Evolutionary conservation across 2,113 vertebrate genomes (phyloP), one percentile per base, ranked within the genome.

Genomic region (Pomatorhinus ruficollis): DNA sequence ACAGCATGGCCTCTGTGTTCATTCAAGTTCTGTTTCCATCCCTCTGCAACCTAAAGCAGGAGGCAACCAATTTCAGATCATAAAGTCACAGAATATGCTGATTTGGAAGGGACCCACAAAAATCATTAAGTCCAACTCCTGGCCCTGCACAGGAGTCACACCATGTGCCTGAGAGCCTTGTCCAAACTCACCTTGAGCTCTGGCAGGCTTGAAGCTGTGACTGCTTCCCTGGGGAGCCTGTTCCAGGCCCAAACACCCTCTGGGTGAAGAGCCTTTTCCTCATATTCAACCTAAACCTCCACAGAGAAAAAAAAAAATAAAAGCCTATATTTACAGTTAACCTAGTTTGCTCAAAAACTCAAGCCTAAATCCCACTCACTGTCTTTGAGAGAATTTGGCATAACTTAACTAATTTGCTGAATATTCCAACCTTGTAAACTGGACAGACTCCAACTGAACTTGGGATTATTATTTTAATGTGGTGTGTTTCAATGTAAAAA

Each of bases 1-100:
- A 75, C 28, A 59, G 44, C 23, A 27, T 0, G 0, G 39, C n/a
- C 53, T 27, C 44, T 3, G 1, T 2, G 0, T 52, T 78, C 42
- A 53, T 42, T n/a, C 27, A 25, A 50, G 10, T 50, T 54, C n/a
- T 24, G 12, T 49, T 75, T 15, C 28, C 71, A 44, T 50, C 15
- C 52, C 30, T 56, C 57, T 90, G 16, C 35, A 85, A 52, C 21
- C 52, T 39, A 49, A 85, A 79, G 27, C 22, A 54, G 44, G 23
- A 79, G 16, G 15, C n/a, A 88, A 54, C 5, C 24, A 21, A 59
- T 42, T 70, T 50, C 47, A 66, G 37, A 25, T 50, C 47, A 60
- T 37, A 33, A 33, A 69, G 39, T 6, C 33, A 78, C 8, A 33
- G 30, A 56, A 28, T 28, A 33, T 27, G 27, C 22, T 39, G 22